Percentiles rank a stretch among this genome's conserved stretches.
These are phyloP conservation scores for Distichodus sexfasciatus DNA, from an alignment of 2,797 vertebrate species.

Conservation along the genomic window DNA sequence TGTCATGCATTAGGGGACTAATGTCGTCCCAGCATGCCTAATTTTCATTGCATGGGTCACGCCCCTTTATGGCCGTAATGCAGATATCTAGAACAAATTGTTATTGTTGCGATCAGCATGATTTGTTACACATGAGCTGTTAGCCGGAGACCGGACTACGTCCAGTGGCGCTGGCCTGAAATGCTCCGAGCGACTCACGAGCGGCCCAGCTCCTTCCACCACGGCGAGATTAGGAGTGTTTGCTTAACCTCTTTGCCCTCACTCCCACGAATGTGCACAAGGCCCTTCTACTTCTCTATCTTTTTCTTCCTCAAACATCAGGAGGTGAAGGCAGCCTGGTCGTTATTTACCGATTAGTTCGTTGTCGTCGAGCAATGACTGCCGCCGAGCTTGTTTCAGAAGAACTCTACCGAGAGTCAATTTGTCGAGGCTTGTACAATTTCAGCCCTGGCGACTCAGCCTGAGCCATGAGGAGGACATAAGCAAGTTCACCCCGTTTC, in stretches of 20 bases:
- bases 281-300: too few species aligned
- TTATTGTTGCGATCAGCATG: slow-evolving; percentile 28
- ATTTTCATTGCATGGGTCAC: neutral
- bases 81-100: slow-evolving; percentile 19
- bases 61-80: neutral
- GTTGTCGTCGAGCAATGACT: slow-evolving; percentile 52
- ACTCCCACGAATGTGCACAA: neutral
- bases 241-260: slow-evolving; percentile 45
- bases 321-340: slow-evolving; percentile 17
- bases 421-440: neutral
- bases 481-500: neutral
- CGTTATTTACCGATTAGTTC: slow-evolving; percentile 55
- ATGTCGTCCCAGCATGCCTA: neutral
- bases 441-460: neutral
- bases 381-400: too few species aligned
- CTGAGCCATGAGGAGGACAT: neutral
- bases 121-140: slow-evolving; percentile 33
- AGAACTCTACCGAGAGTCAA: too few species aligned
- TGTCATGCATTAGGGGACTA: neutral
- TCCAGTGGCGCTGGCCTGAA: neutral
- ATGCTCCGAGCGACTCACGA: neutral
- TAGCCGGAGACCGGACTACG: neutral
- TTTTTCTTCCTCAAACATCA: neutral
- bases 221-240: slow-evolving; percentile 27
- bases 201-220: neutral